Evolutionary conservation across 2,113 vertebrate species (phyloP), one percentile per base, ranked within the genome.

Genomic region (Marcusenius ussheri): DNA sequence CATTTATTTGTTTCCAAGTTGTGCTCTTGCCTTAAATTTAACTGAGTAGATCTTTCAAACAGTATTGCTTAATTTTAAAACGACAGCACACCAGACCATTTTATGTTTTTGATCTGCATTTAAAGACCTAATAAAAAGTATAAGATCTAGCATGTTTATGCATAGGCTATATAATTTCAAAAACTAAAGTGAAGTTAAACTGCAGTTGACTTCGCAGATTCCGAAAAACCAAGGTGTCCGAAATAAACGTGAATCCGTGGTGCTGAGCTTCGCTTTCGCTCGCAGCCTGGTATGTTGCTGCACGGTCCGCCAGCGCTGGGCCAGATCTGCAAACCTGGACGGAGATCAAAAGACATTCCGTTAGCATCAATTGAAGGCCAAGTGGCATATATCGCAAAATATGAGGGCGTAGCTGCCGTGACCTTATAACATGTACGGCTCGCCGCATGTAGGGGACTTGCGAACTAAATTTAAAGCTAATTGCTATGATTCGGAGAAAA

Each of bases 381-480:
- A 92, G 87, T 91, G 90, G 45, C 77, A 86, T 91, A 94, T 93
- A 93, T 94, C 50, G 47, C 89, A 91, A 93, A 94, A 92, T 93
- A 91, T 93, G 90, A 93, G 93, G 94, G 94, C 95, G 93, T 94
- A 94, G 94, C 92, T 95, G 94, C 93, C 93, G 94, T 95, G 95
- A 94, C 93, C 93, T 90, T 95, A 95, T 95, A 94, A 92, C 91
- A 91, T 91, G 91, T 89, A 91, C 90, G 92, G 90, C 91, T 93
- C 93, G 93, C 92, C 94, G 92, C 92, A 91, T 91, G 91, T 93
- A 92, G 92, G 91, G 90, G 94, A 93, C 92, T 94, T 95, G 92
- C 93, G 93, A 93, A 96, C 96, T 96, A 96, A 96, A 96, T 96
- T 96, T 96, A 96, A 96, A 95, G 95, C 94, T 95, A 96, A 96